Percentiles rank a stretch among this genome's conserved stretches.
These are phyloP conservation scores for Girardia tigrina DNA, from an alignment of 2,888 invertebrate species.

Conservation along the genomic window DNA sequence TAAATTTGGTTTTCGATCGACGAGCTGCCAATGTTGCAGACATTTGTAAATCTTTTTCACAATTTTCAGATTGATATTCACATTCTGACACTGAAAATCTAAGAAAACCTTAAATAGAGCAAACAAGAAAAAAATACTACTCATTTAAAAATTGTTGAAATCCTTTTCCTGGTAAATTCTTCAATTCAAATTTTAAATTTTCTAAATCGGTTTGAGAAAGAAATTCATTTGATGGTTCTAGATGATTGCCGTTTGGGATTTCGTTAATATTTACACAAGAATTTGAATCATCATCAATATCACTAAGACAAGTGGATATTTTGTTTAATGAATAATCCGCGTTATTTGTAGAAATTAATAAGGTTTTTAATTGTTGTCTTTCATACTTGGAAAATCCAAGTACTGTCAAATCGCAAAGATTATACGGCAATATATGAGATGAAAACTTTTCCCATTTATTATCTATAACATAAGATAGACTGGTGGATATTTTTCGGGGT, in stretches of 20 bases:
- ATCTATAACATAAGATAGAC: neutral
- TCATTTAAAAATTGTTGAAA: neutral
- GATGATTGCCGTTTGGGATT: neutral
- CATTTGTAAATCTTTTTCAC: neutral
- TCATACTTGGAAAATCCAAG: neutral
- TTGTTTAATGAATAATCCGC: neutral
- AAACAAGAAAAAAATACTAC: neutral
- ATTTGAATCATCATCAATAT: neutral
- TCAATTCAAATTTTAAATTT: neutral
- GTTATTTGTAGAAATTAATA: neutral
- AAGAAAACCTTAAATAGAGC: no score
- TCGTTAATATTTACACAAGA: neutral
- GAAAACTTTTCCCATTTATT: neutral
- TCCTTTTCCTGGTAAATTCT: neutral
- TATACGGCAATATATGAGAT: neutral
- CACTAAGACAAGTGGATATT: neutral
- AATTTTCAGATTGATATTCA: neutral
- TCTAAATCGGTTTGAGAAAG: neutral
- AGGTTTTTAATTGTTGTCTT: neutral
- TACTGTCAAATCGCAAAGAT: neutral
- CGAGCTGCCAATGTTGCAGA: constrained; percentile 2
- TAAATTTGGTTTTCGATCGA: constrained; percentile 1
- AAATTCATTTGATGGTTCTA: neutral
- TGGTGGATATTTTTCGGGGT: neutral
- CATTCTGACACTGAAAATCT: neutral